Conservation (phyloP, 1,140 invertebrate genomes). For the Littorina saxatilis region DNA sequence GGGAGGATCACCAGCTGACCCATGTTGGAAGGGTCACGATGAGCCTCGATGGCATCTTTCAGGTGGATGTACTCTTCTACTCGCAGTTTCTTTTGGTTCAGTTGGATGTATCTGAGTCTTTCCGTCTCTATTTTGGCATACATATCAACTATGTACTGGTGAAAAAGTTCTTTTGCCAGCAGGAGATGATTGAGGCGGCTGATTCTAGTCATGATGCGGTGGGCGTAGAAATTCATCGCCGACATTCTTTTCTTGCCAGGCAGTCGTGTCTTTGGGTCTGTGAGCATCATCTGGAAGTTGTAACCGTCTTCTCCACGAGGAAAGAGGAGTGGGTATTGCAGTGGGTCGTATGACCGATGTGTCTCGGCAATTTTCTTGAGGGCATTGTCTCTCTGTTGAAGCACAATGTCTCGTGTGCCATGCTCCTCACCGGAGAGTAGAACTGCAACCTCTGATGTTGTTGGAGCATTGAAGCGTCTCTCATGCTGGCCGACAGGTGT, state of each 20-base stretch:
- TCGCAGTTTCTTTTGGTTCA: constrained; percentile 57
- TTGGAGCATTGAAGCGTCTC: constrained; percentile 2
- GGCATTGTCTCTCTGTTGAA: background rate
- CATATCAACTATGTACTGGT: constrained; percentile 75
- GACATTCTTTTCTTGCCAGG: constrained; percentile 22
- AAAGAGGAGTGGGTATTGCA: constrained; percentile 13
- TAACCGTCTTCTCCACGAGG: constrained; percentile 26
- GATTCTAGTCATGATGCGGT: constrained; percentile 35
- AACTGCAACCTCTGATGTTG: background rate
- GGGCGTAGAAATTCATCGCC: constrained; percentile 42
- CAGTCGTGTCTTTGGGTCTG: constrained; percentile 9
- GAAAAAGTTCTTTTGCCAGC: constrained; percentile 64
- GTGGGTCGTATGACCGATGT: background rate
- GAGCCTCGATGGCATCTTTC: constrained; percentile 44
- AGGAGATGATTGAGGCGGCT: constrained; percentile 64
- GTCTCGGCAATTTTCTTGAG: background rate
- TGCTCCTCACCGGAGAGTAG: background rate
- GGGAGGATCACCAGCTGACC: constrained; percentile 74
- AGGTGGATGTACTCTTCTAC: constrained; percentile 55
- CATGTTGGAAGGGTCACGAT: constrained; percentile 48
- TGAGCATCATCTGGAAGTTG: background rate
- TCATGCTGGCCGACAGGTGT: background rate
- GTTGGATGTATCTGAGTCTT: constrained; percentile 60
- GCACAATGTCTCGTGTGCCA: constrained; percentile 7
- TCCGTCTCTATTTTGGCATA: constrained; percentile 72